Evolutionary conservation across 1,140 invertebrate species (phyloP).

Genomic region (Bombus terrestris): DNA sequence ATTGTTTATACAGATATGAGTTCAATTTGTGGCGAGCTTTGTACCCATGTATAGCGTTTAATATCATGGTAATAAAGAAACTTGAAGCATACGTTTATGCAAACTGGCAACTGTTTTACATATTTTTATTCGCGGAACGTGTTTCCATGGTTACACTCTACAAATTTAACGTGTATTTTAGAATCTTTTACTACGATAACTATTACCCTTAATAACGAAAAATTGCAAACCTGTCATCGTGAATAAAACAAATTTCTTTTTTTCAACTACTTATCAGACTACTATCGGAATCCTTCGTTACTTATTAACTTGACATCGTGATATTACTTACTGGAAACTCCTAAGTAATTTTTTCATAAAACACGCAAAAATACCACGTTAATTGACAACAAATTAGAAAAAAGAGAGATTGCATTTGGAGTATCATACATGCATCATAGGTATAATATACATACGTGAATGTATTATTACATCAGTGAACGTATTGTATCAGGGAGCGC

Average conservation of each 20-base stretch:
- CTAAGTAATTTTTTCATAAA: background rate
- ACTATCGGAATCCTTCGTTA: background rate
- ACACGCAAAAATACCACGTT: background rate
- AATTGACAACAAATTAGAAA: background rate
- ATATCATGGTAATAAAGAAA: constrained; percentile 34
- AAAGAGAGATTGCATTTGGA: too few relatives aligned
- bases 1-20: background rate
- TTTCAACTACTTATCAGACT: background rate
- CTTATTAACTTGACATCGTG: background rate
- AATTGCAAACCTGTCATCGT: background rate
- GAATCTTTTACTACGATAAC: background rate
- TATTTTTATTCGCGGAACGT: background rate
- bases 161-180: background rate
- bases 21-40: constrained; percentile 10
- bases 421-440: too few relatives aligned
- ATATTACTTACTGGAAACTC: background rate
- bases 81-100: constrained; percentile 4
- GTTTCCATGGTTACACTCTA: background rate
- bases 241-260: constrained; percentile 4
- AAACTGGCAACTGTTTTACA: constrained; percentile 10
- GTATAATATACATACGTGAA: too few relatives aligned
- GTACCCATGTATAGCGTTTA: background rate
- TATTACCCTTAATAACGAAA: background rate
- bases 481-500: background rate
- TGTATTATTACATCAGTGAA: too few relatives aligned